These are phyloP conservation scores for Melipona beecheii DNA, from an alignment of 2,888 invertebrate genomes.

Conservation along the genomic window DNA sequence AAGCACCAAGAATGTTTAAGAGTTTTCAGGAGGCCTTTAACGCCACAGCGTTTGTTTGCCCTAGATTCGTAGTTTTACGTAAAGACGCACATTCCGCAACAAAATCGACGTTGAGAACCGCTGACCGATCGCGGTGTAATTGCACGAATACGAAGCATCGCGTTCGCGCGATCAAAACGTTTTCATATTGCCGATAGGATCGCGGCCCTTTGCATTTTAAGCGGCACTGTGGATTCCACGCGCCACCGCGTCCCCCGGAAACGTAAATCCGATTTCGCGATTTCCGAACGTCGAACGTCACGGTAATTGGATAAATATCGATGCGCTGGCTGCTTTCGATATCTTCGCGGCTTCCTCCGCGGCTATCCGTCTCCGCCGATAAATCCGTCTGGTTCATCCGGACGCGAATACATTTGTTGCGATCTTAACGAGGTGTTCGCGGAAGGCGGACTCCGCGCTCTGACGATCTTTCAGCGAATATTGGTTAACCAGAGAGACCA, in stretches of 20 bases:
- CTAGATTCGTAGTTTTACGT: too few species aligned
- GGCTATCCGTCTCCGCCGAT: slow-evolving; percentile 12
- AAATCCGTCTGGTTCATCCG: slow-evolving; percentile 34
- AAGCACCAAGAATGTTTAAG: too few species aligned
- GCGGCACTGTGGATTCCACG: background rate
- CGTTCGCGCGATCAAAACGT: slow-evolving; percentile 22
- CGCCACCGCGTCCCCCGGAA: background rate
- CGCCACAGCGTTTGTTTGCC: too few species aligned
- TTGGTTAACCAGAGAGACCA: slow-evolving; percentile 47
- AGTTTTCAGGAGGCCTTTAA: too few species aligned
- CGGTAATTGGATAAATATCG: slow-evolving; percentile 53
- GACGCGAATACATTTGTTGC: slow-evolving; percentile 34
- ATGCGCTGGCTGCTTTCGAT: slow-evolving; percentile 28
- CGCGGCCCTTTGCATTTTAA: slow-evolving; percentile 14
- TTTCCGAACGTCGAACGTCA: slow-evolving; percentile 26
- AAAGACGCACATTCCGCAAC: background rate
- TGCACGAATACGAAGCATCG: slow-evolving; percentile 23
- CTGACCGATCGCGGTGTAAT: slow-evolving; percentile 19
- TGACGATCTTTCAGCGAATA: slow-evolving; percentile 37
- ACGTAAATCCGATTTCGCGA: slow-evolving; percentile 34
- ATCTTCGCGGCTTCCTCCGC: background rate
- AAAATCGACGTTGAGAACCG: background rate
- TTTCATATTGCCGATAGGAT: slow-evolving; percentile 8
- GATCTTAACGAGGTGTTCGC: slow-evolving; percentile 47
- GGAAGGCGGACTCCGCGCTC: slow-evolving; percentile 30